Conservation (phyloP, 2,888 invertebrate species). For the Blera fallax region DNA sequence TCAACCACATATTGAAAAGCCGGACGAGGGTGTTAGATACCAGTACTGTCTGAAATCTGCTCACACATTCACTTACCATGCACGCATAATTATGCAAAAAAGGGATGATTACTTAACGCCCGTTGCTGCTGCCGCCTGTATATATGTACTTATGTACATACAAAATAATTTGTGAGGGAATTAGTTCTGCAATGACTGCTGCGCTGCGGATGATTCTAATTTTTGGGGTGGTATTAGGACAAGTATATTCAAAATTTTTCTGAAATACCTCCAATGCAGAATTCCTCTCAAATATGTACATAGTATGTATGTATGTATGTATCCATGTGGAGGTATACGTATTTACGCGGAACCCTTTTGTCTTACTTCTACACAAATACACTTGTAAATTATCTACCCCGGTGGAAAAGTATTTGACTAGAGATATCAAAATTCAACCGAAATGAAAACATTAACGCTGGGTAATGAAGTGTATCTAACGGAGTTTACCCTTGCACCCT, state of each 20-base stretch:
- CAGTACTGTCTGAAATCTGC: conserved; percentile 40
- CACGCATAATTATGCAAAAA: conserved; percentile 58
- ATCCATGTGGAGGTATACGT: no score
- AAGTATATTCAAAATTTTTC: conserved; percentile 13
- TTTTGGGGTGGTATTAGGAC: conserved; percentile 17
- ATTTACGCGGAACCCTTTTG: conserved; percentile 4
- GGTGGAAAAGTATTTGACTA: conserved; percentile 17
- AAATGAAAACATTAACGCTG: conserved; percentile 72
- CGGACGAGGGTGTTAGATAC: conserved; percentile 57
- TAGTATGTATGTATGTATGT: no score
- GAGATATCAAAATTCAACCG: conserved; percentile 71
- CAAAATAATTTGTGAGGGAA: conserved; percentile 37
- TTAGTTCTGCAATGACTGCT: conserved; percentile 35
- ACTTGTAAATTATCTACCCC: conserved; percentile 45
- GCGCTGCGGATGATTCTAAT: conserved; percentile 1
- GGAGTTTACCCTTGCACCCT: conserved; percentile 17
- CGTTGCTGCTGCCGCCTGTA: background rate
- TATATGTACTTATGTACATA: no score
- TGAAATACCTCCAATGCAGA: background rate
- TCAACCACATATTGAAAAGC: conserved; percentile 67
- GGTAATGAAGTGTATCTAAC: conserved; percentile 71
- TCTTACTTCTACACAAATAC: conserved; percentile 10
- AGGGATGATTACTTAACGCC: conserved; percentile 54
- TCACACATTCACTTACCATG: conserved; percentile 45
- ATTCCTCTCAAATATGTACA: background rate